Conservation (phyloP, 1,140 invertebrate species). For the Augochlora pura region DNA sequence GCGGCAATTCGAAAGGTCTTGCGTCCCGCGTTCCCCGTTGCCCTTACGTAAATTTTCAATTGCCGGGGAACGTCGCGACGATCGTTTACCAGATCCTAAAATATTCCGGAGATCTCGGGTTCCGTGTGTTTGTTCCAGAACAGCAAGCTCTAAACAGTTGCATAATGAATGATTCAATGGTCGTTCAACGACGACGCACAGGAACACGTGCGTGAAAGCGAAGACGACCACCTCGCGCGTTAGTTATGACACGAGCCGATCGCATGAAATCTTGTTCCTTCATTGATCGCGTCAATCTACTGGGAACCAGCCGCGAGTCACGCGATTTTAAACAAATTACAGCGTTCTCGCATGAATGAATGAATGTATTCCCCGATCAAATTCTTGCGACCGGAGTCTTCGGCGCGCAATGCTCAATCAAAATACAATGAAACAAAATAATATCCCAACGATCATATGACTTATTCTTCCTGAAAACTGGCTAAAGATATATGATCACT, state of each 20-base stretch:
- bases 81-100: too few relatives aligned
- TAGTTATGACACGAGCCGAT: constrained; percentile 6
- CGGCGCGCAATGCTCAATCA: too few relatives aligned
- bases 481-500: too few relatives aligned
- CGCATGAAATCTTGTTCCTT: constrained; percentile 4
- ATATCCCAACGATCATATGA: too few relatives aligned
- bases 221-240: not conserved
- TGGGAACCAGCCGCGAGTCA: not conserved
- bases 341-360: not conserved
- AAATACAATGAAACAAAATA: too few relatives aligned
- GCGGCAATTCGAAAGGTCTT: too few relatives aligned
- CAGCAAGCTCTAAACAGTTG: not conserved
- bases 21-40: too few relatives aligned
- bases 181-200: not conserved
- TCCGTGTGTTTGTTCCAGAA: not conserved
- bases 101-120: not conserved
- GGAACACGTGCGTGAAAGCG: not conserved
- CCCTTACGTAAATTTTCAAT: too few relatives aligned
- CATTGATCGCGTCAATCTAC: constrained; percentile 10
- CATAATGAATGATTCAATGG: not conserved
- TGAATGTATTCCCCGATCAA: too few relatives aligned
- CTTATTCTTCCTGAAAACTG: too few relatives aligned
- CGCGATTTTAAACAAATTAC: not conserved
- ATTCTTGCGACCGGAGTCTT: too few relatives aligned
- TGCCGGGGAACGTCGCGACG: too few relatives aligned